These are phyloP conservation scores for Malthinus seriepunctatus DNA, from an alignment of 2,888 invertebrate species.

Conservation along the genomic window DNA sequence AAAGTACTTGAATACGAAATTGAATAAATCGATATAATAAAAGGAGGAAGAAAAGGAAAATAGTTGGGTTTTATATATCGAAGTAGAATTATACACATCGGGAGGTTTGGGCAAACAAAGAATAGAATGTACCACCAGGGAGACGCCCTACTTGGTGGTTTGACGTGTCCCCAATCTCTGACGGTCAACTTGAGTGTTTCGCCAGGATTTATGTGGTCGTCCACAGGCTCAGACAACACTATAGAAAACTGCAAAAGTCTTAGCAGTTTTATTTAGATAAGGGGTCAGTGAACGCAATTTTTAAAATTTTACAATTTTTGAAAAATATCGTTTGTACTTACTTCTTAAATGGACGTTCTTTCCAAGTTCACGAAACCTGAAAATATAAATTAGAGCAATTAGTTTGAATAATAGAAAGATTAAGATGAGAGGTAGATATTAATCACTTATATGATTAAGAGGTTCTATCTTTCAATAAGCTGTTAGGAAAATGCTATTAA, in stretches of 20 bases:
- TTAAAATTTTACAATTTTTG: not conserved
- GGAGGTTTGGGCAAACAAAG: constrained; percentile 12
- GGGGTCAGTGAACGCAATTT: constrained; percentile 1
- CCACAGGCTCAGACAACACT: not conserved
- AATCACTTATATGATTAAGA: constrained; percentile 13
- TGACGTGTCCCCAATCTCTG: constrained; percentile 9
- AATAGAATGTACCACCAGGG: constrained; percentile 8
- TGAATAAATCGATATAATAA: not conserved
- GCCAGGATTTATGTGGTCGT: constrained; percentile 4
- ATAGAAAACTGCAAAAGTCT: not conserved
- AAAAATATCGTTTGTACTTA: not conserved
- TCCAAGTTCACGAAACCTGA: not conserved
- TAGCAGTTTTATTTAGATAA: not conserved
- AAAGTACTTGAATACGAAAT: not conserved
- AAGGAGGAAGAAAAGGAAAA: not conserved
- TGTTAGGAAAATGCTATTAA: constrained; percentile 6
- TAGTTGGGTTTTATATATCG: constrained; percentile 2
- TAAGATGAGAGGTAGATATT: not conserved
- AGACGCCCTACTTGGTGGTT: constrained; percentile 1
- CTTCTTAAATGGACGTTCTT: not conserved
- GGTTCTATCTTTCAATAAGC: constrained; percentile 11
- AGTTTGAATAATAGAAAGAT: not conserved
- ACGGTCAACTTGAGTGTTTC: constrained; percentile 9
- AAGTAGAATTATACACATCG: constrained; percentile 7
- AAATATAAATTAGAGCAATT: constrained; percentile 3